A percentile compares a stretch with the other conserved stretches of the same genome.
Conservation (phyloP, 2,113 vertebrate species). For the Cebus imitator region DNA sequence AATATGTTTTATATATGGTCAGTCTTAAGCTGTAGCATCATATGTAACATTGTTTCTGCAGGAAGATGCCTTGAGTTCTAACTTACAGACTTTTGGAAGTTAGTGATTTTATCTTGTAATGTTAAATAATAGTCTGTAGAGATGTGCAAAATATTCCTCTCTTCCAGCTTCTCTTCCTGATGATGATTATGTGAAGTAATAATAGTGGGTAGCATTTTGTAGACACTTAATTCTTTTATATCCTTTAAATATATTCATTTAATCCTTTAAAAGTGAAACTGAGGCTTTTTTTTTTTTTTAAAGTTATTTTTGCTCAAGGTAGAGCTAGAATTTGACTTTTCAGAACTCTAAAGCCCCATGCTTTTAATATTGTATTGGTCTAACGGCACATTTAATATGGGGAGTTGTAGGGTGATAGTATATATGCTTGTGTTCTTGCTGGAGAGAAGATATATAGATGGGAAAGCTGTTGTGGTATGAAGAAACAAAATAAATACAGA, state of each 20-base stretch:
- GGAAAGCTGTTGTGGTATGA: conserved; percentile 32
- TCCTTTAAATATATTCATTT: conserved; percentile 27
- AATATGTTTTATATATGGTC: conserved; percentile 5
- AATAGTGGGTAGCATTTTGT: conserved; percentile 8
- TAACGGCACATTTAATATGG: background rate
- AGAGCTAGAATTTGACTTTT: background rate
- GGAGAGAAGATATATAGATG: conserved; percentile 5
- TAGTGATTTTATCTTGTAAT: conserved; percentile 12
- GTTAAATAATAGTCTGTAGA: background rate
- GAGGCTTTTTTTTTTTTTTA: background rate
- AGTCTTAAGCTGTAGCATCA: background rate
- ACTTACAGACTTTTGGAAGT: conserved; percentile 3
- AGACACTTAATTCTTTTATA: background rate
- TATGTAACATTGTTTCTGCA: conserved; percentile 4
- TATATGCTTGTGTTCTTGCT: conserved; percentile 13
- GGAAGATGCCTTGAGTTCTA: conserved; percentile 33
- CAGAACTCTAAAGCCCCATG: background rate
- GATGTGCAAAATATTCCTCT: background rate
- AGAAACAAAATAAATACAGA: conserved; percentile 48
- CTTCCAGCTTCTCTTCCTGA: background rate
- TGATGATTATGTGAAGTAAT: background rate
- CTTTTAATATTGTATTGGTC: conserved; percentile 26
- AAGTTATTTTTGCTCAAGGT: background rate
- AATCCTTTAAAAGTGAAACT: conserved; percentile 41
- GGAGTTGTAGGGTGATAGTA: background rate